phyloP scores from a whole-genome alignment of 1,140 invertebrate genomes.

The Paraescarpia echinospica region DNA sequence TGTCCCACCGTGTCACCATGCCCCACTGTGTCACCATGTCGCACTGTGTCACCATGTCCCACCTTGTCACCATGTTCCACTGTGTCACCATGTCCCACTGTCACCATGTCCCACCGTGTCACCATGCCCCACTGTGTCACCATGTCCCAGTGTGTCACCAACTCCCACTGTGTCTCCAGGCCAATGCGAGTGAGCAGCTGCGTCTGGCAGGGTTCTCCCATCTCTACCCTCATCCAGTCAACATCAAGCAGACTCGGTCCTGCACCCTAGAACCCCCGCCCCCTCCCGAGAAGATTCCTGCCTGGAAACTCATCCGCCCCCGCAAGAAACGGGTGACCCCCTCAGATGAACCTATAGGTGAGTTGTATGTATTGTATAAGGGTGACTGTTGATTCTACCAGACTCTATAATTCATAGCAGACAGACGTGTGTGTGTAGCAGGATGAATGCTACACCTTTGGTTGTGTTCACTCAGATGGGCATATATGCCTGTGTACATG shows the following conservation, averaged over 20 bases:
- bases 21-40: too few relatives aligned
- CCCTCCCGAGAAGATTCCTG: constrained; percentile 51
- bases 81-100: too few relatives aligned
- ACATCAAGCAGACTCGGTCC: constrained; percentile 53
- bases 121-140: too few relatives aligned
- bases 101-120: too few relatives aligned
- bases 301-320: constrained; percentile 58
- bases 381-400: neutral
- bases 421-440: too few relatives aligned
- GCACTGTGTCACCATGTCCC: too few relatives aligned
- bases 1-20: too few relatives aligned
- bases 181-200: constrained; percentile 54
- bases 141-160: too few relatives aligned
- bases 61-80: too few relatives aligned
- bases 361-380: constrained; percentile 22
- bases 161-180: constrained; percentile 33
- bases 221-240: constrained; percentile 53
- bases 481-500: too few relatives aligned
- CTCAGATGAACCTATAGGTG: constrained; percentile 53
- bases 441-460: too few relatives aligned
- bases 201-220: constrained; percentile 54
- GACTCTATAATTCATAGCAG: too few relatives aligned
- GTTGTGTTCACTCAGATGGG: neutral
- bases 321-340: constrained; percentile 51
- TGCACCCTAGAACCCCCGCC: constrained; percentile 54